Evolutionary conservation across 2,888 invertebrate genomes (phyloP).

Genomic region (Cyaniris semiargus): DNA sequence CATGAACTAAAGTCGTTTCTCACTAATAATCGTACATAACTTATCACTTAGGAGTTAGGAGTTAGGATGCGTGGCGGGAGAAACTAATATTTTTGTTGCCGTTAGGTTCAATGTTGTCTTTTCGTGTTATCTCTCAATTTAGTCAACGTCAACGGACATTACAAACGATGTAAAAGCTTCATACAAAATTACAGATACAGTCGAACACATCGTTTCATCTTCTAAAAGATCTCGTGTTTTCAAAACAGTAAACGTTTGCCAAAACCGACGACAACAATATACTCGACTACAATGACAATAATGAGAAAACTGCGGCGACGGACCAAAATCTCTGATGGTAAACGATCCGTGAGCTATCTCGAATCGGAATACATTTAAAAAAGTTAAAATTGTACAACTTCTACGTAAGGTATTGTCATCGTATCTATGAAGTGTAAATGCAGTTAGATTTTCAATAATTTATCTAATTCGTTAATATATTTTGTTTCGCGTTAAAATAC

Average conservation of each 20-base stretch:
- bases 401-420: conserved; percentile 28
- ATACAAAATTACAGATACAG: not conserved
- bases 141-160: not conserved
- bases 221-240: not conserved
- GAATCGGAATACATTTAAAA: not conserved
- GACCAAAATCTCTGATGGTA: not conserved
- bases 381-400: conserved; percentile 17
- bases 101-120: not conserved
- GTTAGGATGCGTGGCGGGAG: not conserved
- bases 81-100: not conserved
- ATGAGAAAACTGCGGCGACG: not conserved
- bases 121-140: not conserved
- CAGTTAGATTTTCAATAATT: conserved; percentile 21
- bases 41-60: conserved; percentile 10
- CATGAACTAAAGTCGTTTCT: conserved; percentile 21
- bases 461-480: not conserved
- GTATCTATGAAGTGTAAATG: conserved; percentile 24
- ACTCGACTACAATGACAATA: not conserved
- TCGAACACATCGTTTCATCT: not conserved
- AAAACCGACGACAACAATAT: not conserved
- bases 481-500: conserved; percentile 5
- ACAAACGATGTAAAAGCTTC: not conserved
- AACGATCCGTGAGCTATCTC: not conserved
- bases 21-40: conserved; percentile 7
- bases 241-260: not conserved